Percentiles rank a stretch among this genome's conserved stretches.
Evolutionary conservation across 2,113 vertebrate genomes (phyloP).

Genomic region (Osmerus eperlanus): DNA sequence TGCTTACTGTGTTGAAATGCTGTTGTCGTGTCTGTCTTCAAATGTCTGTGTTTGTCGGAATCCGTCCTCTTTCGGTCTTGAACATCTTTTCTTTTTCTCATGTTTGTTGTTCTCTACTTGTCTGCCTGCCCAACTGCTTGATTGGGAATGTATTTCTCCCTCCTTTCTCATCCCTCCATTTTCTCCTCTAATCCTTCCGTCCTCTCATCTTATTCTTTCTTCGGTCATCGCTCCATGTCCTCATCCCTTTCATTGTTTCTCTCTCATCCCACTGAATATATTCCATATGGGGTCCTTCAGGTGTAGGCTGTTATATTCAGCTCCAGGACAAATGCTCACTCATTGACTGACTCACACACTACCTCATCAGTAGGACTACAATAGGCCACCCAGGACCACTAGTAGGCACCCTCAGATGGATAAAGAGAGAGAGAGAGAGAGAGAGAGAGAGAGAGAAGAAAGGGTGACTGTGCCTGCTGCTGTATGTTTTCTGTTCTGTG

Average conservation of each 20-base stretch:
- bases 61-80: too few relatives aligned
- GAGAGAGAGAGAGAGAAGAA: constrained; percentile 60
- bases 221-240: background rate
- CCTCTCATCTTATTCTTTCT: constrained; percentile 1
- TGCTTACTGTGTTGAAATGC: background rate
- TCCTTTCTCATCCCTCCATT: background rate
- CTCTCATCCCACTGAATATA: background rate
- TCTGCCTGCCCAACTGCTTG: too few relatives aligned
- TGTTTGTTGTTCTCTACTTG: too few relatives aligned
- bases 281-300: constrained; percentile 10
- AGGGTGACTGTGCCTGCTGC: constrained; percentile 69
- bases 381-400: constrained; percentile 28
- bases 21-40: constrained; percentile 2
- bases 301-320: constrained; percentile 21
- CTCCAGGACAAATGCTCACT: constrained; percentile 15
- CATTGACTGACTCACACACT: constrained; percentile 14
- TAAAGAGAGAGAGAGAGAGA: constrained; percentile 39
- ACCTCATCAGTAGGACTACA: background rate
- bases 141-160: background rate
- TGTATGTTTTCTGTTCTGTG: constrained; percentile 72
- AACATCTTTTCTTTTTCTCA: background rate
- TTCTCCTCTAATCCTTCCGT: background rate
- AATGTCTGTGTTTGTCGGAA: constrained; percentile 2
- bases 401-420: constrained; percentile 38
- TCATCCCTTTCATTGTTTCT: constrained; percentile 11